phyloP scores from a whole-genome alignment of 2,113 vertebrate genomes.

The Actenoides lindsayi region DNA sequence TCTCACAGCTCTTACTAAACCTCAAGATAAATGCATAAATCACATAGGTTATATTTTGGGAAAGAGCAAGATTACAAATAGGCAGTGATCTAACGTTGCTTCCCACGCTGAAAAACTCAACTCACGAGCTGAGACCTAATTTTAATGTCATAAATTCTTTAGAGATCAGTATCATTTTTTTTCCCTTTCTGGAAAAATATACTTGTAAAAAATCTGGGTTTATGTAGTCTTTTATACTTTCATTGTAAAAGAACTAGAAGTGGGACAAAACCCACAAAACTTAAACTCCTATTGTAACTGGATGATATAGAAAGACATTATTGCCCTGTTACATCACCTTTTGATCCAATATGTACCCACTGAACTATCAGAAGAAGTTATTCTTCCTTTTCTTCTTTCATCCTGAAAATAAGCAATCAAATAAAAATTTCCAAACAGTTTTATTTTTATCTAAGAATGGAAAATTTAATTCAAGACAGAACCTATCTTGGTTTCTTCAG shows the following conservation, averaged over 20 bases:
- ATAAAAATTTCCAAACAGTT: not conserved
- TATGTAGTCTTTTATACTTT: not conserved
- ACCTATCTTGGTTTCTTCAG: not conserved
- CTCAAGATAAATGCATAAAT: constrained; percentile 17
- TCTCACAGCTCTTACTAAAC: not conserved
- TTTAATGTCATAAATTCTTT: constrained; percentile 18
- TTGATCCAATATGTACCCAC: not conserved
- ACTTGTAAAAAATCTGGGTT: not conserved
- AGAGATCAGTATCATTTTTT: not conserved
- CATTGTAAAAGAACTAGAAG: not conserved
- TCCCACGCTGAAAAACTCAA: constrained; percentile 50
- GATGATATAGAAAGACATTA: not conserved
- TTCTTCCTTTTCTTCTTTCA: not conserved
- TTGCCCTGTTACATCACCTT: not conserved
- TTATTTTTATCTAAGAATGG: not conserved
- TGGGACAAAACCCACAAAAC: not conserved
- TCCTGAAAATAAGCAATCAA: not conserved
- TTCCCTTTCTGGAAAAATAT: not conserved
- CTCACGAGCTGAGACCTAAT: not conserved
- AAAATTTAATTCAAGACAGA: not conserved
- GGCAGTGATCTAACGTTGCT: constrained; percentile 32
- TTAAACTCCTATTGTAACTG: not conserved
- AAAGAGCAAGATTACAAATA: constrained; percentile 45
- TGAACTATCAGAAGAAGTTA: not conserved
- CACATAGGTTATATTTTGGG: constrained; percentile 17